Conservation (phyloP, 1,140 invertebrate species). For the Drosophila suzukii region DNA sequence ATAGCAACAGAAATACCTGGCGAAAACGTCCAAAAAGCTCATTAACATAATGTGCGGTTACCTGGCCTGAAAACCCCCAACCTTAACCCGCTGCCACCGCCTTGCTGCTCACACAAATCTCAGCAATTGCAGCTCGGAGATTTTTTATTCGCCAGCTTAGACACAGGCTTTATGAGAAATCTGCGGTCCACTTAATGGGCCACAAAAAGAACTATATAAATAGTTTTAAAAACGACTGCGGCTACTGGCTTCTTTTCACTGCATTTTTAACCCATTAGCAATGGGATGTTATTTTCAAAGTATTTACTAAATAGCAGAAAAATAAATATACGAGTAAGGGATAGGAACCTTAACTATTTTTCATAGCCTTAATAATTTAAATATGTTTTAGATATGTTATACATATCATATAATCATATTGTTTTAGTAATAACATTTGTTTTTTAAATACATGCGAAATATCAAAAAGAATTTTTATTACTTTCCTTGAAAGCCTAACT, state of each 20-base stretch:
- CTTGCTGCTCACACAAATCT: slow-evolving; percentile 5
- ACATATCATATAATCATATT: too few relatives aligned
- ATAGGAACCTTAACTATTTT: too few relatives aligned
- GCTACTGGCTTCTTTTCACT: background rate
- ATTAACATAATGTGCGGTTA: slow-evolving; percentile 79
- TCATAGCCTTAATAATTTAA: too few relatives aligned
- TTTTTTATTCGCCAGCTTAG: slow-evolving; percentile 44
- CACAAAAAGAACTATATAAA: slow-evolving; percentile 27
- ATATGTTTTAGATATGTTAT: too few relatives aligned
- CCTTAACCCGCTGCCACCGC: background rate
- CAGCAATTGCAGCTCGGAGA: slow-evolving; percentile 26
- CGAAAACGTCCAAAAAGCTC: slow-evolving; percentile 62
- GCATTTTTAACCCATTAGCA: background rate
- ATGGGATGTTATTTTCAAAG: background rate
- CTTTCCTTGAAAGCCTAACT: too few relatives aligned
- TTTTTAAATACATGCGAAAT: too few relatives aligned
- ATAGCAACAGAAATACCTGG: slow-evolving; percentile 31
- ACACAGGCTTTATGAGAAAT: slow-evolving; percentile 39
- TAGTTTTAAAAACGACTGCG: slow-evolving; percentile 17
- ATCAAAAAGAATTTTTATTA: too few relatives aligned
- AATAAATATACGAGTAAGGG: too few relatives aligned
- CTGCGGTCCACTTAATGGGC: slow-evolving; percentile 58
- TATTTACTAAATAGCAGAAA: background rate
- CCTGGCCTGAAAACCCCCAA: slow-evolving; percentile 30
- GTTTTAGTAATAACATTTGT: too few relatives aligned